Evolutionary conservation across 2,888 invertebrate genomes (phyloP).

Genomic region (Drosophila diplacantha): DNA sequence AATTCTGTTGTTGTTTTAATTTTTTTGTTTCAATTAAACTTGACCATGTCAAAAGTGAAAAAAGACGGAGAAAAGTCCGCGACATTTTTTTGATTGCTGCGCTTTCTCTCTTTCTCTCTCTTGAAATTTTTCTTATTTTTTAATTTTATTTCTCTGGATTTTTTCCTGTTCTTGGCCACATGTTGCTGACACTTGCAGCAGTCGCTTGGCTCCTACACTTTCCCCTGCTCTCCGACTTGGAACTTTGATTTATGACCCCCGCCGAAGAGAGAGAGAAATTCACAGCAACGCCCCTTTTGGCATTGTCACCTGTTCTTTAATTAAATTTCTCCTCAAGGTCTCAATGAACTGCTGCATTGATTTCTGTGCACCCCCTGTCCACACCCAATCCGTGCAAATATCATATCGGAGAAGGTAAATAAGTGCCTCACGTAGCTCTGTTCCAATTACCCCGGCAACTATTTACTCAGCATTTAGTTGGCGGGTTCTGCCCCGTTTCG

Average conservation of each 20-base stretch:
- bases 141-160: constrained; percentile 41
- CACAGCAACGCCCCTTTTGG: constrained; percentile 10
- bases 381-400: constrained; percentile 13
- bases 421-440: constrained; percentile 42
- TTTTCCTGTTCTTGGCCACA: constrained; percentile 60
- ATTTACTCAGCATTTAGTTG: constrained; percentile 57
- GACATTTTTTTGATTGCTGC: constrained; percentile 46
- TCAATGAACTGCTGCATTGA: constrained; percentile 55
- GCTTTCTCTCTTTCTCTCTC: constrained; percentile 21
- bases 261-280: constrained; percentile 21
- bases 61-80: constrained; percentile 36
- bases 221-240: neutral
- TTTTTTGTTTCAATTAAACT: constrained; percentile 66
- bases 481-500: constrained; percentile 5
- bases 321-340: constrained; percentile 52
- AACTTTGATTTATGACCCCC: constrained; percentile 61
- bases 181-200: constrained; percentile 73
- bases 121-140: constrained; percentile 23
- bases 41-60: constrained; percentile 66
- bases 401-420: constrained; percentile 49
- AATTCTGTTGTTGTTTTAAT: constrained; percentile 51
- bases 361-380: constrained; percentile 11
- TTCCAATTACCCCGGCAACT: constrained; percentile 58
- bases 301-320: constrained; percentile 65
- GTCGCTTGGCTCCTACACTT: constrained; percentile 24